Percentiles rank a stretch among this genome's conserved stretches.
These are phyloP conservation scores for Anagrus nilaparvatae DNA, from an alignment of 1,140 invertebrate genomes.

Conservation along the genomic window DNA sequence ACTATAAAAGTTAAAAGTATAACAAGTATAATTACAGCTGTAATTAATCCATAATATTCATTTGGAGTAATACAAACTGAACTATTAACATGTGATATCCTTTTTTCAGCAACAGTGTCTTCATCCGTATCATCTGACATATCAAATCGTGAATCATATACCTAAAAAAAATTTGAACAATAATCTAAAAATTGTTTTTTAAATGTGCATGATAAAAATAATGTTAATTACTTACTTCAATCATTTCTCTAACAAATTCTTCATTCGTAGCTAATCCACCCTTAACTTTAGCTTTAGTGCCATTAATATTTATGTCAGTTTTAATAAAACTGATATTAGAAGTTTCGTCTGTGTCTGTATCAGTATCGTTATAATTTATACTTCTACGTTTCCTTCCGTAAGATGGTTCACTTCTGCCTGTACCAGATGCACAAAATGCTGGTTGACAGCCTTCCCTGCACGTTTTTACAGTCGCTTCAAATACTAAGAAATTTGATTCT, in stretches of 20 bases:
- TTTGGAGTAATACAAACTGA: constrained; percentile 60
- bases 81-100: constrained; percentile 37
- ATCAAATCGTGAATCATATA: constrained; percentile 62
- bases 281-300: constrained; percentile 18
- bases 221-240: constrained; percentile 50
- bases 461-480: constrained; percentile 83
- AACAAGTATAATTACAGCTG: constrained; percentile 57
- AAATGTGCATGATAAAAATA: neutral
- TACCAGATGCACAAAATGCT: constrained; percentile 65
- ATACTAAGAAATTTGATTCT: constrained; percentile 87
- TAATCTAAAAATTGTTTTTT: neutral
- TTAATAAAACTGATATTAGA: neutral
- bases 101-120: constrained; percentile 43
- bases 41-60: constrained; percentile 67
- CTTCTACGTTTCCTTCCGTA: constrained; percentile 61
- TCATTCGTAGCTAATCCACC: constrained; percentile 25
- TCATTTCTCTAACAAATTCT: constrained; percentile 77
- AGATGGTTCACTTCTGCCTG: constrained; percentile 68
- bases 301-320: constrained; percentile 13
- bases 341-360: constrained; percentile 21
- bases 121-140: constrained; percentile 48
- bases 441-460: constrained; percentile 84
- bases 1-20: constrained; percentile 56
- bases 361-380: constrained; percentile 46
- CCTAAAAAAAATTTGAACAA: constrained; percentile 30